Evolutionary conservation across 2,888 invertebrate species (phyloP).

Genomic region (Pyrgus malvae): DNA sequence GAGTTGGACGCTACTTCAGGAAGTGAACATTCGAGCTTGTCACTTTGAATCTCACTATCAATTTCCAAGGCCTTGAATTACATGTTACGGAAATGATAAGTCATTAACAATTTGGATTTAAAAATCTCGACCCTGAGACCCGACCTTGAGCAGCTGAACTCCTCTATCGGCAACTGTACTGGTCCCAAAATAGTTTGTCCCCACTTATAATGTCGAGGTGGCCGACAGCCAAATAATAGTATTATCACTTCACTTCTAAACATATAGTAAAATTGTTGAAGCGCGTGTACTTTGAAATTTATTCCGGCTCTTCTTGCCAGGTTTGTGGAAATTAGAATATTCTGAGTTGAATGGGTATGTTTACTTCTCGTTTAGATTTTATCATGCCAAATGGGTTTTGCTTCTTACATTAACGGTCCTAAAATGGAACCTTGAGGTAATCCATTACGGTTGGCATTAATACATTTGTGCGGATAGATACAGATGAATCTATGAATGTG

Average conservation of each 20-base stretch:
- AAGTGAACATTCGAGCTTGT: neutral
- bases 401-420: neutral
- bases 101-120: neutral
- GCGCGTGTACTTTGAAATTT: conserved; percentile 23
- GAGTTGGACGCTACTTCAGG: neutral
- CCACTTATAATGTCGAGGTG: conserved; percentile 39
- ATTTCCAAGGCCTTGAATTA: neutral
- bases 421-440: neutral
- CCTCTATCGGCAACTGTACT: conserved; percentile 28
- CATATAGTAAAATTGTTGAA: conserved; percentile 25
- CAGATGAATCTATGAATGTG: neutral
- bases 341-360: neutral
- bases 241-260: conserved; percentile 37
- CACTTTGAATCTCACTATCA: neutral
- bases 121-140: conserved; percentile 12
- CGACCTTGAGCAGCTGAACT: conserved; percentile 21
- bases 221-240: conserved; percentile 38
- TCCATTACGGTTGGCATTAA: neutral
- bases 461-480: neutral
- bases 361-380: neutral
- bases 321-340: conserved; percentile 2
- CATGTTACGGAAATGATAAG: neutral
- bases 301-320: conserved; percentile 25
- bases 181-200: conserved; percentile 41
- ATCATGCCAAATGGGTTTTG: neutral